These are phyloP conservation scores for Heliconius melpomene DNA, from an alignment of 1,140 invertebrate species.

Conservation along the genomic window DNA sequence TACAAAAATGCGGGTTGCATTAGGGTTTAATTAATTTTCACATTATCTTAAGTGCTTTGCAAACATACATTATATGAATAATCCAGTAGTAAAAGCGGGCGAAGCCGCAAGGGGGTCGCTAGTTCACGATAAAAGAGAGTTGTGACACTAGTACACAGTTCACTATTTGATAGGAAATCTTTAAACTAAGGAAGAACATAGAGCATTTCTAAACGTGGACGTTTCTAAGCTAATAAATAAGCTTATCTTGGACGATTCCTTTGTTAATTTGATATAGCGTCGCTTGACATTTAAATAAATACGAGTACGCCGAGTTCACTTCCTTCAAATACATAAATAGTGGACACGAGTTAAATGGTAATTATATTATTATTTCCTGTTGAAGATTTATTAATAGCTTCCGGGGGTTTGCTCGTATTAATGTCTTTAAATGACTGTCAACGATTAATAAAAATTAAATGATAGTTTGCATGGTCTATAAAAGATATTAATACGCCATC, in stretches of 20 bases:
- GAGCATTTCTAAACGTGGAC: slow-evolving; percentile 46
- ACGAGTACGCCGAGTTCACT: neutral
- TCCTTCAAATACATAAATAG: neutral
- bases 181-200: slow-evolving; percentile 54
- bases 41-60: too few relatives aligned
- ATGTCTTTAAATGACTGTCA: too few relatives aligned
- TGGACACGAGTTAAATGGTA: neutral
- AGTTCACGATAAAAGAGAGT: slow-evolving; percentile 56
- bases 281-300: slow-evolving; percentile 14
- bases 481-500: too few relatives aligned
- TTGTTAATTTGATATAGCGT: slow-evolving; percentile 2
- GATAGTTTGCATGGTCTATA: too few relatives aligned
- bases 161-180: slow-evolving; percentile 69
- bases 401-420: too few relatives aligned
- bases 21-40: too few relatives aligned
- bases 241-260: neutral
- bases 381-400: neutral
- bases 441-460: too few relatives aligned
- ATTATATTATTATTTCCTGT: neutral
- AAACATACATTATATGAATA: too few relatives aligned
- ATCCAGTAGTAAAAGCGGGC: too few relatives aligned
- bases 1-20: too few relatives aligned
- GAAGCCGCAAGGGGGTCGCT: too few relatives aligned
- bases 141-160: slow-evolving; percentile 60
- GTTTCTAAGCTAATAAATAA: slow-evolving; percentile 30